phyloP scores from a whole-genome alignment of 2,113 vertebrate species.

The Lates calcarifer region DNA sequence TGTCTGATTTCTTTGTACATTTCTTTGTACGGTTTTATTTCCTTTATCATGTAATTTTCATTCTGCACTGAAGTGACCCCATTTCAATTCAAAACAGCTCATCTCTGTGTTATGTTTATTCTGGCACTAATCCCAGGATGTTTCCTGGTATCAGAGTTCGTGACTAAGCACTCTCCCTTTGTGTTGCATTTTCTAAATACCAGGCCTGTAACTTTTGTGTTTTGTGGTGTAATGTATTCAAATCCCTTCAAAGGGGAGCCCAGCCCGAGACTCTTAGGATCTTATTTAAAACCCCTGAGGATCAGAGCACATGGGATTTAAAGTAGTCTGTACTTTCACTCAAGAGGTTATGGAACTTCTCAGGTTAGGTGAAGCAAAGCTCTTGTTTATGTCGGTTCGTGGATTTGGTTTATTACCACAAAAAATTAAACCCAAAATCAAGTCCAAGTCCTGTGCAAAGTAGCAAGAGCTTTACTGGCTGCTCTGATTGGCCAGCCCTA shows the following conservation, averaged over 20 bases:
- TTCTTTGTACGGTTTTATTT: background rate
- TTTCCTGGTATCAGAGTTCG: background rate
- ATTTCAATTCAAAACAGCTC: background rate
- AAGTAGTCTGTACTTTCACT: background rate
- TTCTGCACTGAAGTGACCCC: background rate
- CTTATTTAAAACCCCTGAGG: background rate
- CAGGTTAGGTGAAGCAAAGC: background rate
- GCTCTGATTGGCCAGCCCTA: background rate
- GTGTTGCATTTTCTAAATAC: background rate
- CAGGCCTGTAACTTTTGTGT: background rate
- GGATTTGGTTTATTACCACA: too few species aligned
- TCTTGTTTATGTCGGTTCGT: background rate
- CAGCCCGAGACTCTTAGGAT: background rate
- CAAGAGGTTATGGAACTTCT: background rate
- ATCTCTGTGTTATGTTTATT: too few species aligned
- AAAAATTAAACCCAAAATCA: too few species aligned
- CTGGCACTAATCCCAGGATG: constrained; percentile 5
- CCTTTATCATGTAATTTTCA: background rate
- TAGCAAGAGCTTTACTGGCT: background rate
- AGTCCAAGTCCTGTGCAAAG: background rate
- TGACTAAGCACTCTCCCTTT: constrained; percentile 20
- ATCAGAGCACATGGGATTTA: background rate
- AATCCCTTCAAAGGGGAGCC: constrained; percentile 5
- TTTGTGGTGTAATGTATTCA: constrained; percentile 31
- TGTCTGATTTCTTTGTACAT: background rate